Evolutionary conservation across 2,113 vertebrate species (phyloP).

Genomic region (Leptocoma aspasia): DNA sequence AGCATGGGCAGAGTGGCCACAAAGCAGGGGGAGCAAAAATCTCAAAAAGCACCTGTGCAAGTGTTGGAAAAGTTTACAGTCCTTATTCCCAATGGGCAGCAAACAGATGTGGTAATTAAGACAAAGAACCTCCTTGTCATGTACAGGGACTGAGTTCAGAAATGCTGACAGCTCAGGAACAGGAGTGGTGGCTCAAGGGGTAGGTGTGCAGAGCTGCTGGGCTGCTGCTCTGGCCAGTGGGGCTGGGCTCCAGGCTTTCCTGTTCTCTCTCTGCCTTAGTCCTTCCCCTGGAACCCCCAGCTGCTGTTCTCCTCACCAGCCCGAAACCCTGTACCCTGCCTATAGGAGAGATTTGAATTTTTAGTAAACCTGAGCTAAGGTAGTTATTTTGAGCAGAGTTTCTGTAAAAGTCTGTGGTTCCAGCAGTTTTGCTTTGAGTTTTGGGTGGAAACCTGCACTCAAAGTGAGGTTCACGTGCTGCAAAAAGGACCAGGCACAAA

Average conservation of each 20-base stretch:
- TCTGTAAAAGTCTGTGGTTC: not conserved
- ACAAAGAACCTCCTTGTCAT: not conserved
- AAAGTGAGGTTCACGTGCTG: not conserved
- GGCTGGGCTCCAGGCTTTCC: not conserved
- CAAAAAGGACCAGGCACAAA: not conserved
- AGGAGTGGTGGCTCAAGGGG: not conserved
- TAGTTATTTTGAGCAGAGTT: not conserved
- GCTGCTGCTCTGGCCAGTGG: not conserved
- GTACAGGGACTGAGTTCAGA: not conserved
- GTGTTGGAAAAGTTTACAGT: not conserved
- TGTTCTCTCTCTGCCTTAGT: not conserved
- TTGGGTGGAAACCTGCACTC: not conserved
- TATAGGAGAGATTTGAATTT: not conserved
- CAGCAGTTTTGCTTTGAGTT: not conserved
- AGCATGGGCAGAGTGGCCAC: not conserved
- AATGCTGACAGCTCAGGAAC: not conserved
- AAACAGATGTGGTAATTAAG: not conserved
- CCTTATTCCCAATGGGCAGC: not conserved
- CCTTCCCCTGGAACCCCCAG: not conserved
- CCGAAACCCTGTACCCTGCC: not conserved
- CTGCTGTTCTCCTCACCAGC: not conserved
- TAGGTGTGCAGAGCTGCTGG: not conserved
- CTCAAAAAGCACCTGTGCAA: fast-evolving
- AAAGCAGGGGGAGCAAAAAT: not conserved
- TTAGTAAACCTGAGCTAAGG: not conserved